Conservation (phyloP, 1,140 invertebrate genomes). For the Dreissena rostriformis region DNA sequence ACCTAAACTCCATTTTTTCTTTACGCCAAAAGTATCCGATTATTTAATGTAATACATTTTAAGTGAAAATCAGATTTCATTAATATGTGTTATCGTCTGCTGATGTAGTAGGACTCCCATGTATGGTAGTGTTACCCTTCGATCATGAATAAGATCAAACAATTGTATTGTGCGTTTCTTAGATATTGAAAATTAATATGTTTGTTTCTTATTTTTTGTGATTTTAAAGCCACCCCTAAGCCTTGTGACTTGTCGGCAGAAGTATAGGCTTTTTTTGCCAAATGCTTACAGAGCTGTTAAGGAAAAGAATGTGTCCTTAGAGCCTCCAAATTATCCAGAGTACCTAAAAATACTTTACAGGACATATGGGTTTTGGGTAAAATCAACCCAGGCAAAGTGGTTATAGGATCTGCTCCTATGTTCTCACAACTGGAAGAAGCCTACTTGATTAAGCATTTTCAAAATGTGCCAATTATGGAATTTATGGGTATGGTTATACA, state of each 20-base stretch:
- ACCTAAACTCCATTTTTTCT: too few species aligned
- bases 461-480: not conserved
- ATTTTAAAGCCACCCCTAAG: constrained; percentile 7
- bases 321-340: not conserved
- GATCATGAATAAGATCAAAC: too few species aligned
- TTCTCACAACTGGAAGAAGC: constrained; percentile 20
- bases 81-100: too few species aligned
- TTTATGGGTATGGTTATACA: constrained; percentile 22
- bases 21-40: too few species aligned
- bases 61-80: too few species aligned
- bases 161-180: not conserved
- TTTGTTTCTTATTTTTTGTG: not conserved
- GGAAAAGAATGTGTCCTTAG: not conserved
- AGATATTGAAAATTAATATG: not conserved
- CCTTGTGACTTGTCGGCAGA: not conserved
- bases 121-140: too few species aligned
- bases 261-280: constrained; percentile 19
- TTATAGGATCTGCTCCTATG: not conserved
- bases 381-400: not conserved
- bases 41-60: too few species aligned
- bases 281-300: constrained; percentile 19
- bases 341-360: not conserved
- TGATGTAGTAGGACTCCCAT: too few species aligned
- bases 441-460: not conserved
- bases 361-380: constrained; percentile 1